Evolutionary conservation across 2,797 vertebrate species (phyloP).

Genomic region (Natrix natrix): DNA sequence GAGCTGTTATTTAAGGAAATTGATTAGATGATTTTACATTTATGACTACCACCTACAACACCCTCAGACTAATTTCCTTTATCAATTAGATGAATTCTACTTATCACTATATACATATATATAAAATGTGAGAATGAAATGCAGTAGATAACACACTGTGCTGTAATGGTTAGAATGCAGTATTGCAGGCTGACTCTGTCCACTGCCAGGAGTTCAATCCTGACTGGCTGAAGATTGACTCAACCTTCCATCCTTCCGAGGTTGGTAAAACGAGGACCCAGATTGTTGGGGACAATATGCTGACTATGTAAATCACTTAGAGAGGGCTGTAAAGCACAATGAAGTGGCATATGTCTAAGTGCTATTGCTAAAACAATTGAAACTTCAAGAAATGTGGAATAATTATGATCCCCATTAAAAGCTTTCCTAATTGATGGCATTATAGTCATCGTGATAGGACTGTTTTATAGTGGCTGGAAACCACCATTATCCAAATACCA

Average conservation of each 20-base stretch:
- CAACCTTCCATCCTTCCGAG: neutral
- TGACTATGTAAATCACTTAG: neutral
- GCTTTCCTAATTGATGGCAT: neutral
- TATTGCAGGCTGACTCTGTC: neutral
- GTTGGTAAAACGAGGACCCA: neutral
- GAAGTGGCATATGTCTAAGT: neutral
- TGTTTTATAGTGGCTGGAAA: neutral
- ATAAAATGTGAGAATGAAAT: neutral
- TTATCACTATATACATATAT: too few species aligned
- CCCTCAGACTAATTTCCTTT: neutral
- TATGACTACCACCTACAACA: neutral
- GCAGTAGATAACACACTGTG: neutral
- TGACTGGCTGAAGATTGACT: neutral
- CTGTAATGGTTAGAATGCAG: neutral
- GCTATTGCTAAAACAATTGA: neutral
- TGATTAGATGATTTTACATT: neutral
- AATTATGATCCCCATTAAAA: neutral
- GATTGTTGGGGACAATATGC: neutral
- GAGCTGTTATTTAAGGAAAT: neutral
- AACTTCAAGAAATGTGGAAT: neutral
- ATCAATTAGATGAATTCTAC: neutral
- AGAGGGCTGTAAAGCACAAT: neutral
- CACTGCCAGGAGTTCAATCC: neutral
- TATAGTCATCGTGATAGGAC: neutral
- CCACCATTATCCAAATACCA: neutral